Base-by-base conservation (phyloP, 2,888 invertebrate species). In the Monoplex corrugatus region DNA sequence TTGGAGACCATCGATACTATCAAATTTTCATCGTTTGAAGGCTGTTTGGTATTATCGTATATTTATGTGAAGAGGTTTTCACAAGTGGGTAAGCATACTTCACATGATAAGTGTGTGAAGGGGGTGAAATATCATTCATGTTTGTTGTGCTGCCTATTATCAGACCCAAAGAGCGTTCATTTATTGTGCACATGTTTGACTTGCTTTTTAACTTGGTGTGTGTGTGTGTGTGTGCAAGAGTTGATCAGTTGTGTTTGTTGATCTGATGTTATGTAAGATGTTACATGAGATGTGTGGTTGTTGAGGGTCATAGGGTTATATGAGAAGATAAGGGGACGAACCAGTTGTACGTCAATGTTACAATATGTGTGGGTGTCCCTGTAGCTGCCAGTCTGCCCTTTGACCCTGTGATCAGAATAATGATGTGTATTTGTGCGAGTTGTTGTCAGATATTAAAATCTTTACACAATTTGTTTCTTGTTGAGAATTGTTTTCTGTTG, bases 371-470 rank as follows among this genome's bases (percentile, higher is more conserved):
- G 23, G 8, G 50, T 40, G 2, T 75, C 35, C 35, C 38, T 35
- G 35, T 75, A 38, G 40, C n/a, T 13, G 23, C 5, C 28, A 23
- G 40, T 78, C 40, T 23, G 23, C 19, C 16, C 57, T 23, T 28
- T 57, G 78, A 28, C 6, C 78, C 19, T 23, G 23, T 40, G 78
- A 10, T 80, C 2, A 28, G 43, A 43, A 78, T 80, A 43, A 1
- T 23, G 43, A 80, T 40, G n/a, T 80, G 78, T 23, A n/a, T 80
- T 80, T 80, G 78, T 80, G 78, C 23, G 28, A 50, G 40, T 80
- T 40, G 40, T 80, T 13, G 78, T 80, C n/a, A 13, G 78, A 28
- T 75, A 75, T 75, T 75, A 75, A 75, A 75, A 75, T 35, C 75
- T 75, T 75, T 38, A 75, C 35, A 35, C 19, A 75, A 75, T 35